Conservation (phyloP, 1,140 invertebrate species). For the Magallana ariakensis region DNA sequence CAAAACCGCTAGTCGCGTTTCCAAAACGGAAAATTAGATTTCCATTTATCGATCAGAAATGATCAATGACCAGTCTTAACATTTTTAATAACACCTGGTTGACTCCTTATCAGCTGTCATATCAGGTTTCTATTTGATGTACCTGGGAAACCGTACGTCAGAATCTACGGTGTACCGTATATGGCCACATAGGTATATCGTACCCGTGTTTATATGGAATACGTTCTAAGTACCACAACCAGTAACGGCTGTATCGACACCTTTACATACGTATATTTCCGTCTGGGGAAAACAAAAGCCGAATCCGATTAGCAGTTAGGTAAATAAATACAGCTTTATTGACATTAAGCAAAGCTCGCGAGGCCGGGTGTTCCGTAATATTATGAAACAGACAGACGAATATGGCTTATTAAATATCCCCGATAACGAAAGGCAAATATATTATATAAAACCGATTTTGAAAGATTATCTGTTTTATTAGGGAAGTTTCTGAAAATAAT, state of each 20-base stretch:
- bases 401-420: background rate
- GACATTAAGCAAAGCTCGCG: background rate
- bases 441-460: too few species aligned
- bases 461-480: too few species aligned
- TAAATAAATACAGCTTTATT: conserved; percentile 15
- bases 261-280: background rate
- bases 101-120: conserved; percentile 9
- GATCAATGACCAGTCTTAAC: conserved; percentile 12
- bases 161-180: background rate
- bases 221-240: background rate
- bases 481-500: too few species aligned
- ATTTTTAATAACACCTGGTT: conserved; percentile 24
- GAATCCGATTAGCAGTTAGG: conserved; percentile 2
- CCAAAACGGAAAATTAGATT: conserved; percentile 31
- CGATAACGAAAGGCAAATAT: too few species aligned
- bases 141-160: background rate
- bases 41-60: conserved; percentile 11
- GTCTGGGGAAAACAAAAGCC: background rate
- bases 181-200: conserved; percentile 4
- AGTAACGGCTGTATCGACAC: background rate
- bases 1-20: background rate
- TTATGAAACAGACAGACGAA: background rate
- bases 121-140: conserved; percentile 16
- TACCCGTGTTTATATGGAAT: background rate
- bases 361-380: background rate